phyloP scores from a whole-genome alignment of 2,888 invertebrate genomes.

The Nesidiocoris tenuis region DNA sequence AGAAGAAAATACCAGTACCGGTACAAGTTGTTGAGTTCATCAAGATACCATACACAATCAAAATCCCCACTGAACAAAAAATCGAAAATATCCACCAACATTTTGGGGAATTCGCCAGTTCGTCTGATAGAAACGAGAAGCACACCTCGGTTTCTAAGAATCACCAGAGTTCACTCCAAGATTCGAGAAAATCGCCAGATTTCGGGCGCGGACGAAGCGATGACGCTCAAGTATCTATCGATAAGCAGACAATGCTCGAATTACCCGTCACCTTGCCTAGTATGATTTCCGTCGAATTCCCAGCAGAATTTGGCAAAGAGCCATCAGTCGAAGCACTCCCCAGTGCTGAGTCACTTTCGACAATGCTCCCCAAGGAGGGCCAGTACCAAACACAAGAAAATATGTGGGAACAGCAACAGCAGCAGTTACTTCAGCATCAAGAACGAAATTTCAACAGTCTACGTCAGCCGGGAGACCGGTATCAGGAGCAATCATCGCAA shows the following conservation, averaged over 20 bases:
- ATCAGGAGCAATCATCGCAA: no score
- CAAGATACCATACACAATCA: conserved; percentile 44
- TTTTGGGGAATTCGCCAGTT: neutral
- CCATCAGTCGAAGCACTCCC: neutral
- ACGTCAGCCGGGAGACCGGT: no score
- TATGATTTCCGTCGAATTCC: conserved; percentile 15
- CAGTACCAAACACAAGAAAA: no score
- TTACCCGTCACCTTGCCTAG: neutral
- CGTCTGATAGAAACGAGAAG: neutral
- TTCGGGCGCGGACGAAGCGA: neutral
- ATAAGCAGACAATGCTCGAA: neutral
- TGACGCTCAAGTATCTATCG: neutral
- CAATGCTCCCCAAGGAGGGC: no score
- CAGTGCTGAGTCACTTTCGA: no score
- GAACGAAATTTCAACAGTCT: no score
- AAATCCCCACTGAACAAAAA: neutral
- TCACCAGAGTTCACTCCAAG: neutral
- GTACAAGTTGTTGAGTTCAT: conserved; percentile 50
- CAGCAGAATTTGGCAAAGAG: neutral
- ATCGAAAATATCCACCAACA: neutral
- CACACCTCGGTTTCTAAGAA: neutral
- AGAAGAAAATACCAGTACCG: conserved; percentile 47
- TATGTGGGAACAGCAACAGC: no score
- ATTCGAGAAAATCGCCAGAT: neutral
- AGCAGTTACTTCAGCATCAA: no score